Evolutionary conservation across 2,113 vertebrate species (phyloP), one percentile per base, ranked within the genome.

Genomic region (Eira barbara): DNA sequence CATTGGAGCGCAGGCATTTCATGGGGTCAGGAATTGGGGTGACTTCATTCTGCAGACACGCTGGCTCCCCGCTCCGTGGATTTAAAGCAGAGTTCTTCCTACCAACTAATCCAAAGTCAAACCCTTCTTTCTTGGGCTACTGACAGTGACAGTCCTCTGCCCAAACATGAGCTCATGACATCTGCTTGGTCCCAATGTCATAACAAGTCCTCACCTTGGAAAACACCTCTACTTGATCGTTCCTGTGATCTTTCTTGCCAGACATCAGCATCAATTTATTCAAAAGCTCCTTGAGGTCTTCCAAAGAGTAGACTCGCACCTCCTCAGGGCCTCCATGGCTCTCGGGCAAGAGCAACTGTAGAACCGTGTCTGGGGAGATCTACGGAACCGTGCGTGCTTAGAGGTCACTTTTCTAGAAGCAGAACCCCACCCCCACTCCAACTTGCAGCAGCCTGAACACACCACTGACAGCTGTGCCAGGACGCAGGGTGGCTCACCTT

Each of bases 221-320:
- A 98, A 99, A 99, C 55, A 94, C 98, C 82, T 99, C 99, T 87
- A 99, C 99, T 95, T 99, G 99, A 81, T 95, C 67, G 6, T 99
- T 98, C 45, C 98, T 99, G 97, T 99, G 99, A 55, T 99, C 99
- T 14, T 99, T 99, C 98, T 99, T 99, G 49, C 99, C 99, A 0
- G 99, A 99, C 99, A 99, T 99, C 21, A 99, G 99, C 99, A 99
- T 99, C 84, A 99, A 98, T 94, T 99, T 99, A 98, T 99, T 99
- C 97, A 99, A 98, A 63, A 99, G 98, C 39, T 99, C 99, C 6
- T 98, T 98, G 36, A 99, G 98, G 63, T 99, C 99, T 31, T 99
- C 99, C 13, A 99, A 98, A 0, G 99, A 99, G 96, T 99, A 99
- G 14, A 63, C 69, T 42, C 99, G 98, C 0, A 57, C 86, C 18